phyloP scores from a whole-genome alignment of 37 sponge, comb jelly and placozoan species.

The Agelas oroides region DNA sequence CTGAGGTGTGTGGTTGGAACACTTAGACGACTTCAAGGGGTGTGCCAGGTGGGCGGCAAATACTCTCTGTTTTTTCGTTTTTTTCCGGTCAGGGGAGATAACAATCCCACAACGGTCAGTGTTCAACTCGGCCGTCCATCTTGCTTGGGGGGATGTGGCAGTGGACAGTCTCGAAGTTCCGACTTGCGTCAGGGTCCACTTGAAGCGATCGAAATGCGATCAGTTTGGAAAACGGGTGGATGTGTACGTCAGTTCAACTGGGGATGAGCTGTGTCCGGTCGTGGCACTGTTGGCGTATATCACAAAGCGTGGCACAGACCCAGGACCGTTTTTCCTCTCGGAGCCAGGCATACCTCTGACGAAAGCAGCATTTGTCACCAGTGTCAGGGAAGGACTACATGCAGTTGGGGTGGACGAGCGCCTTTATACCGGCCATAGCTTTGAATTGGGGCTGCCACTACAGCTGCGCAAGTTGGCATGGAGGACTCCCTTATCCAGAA shows the following conservation, averaged over 20 bases:
- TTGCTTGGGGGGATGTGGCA: slow-evolving; percentile 10
- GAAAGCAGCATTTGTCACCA: no score
- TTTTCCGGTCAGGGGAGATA: slow-evolving; percentile 52
- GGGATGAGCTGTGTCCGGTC: slow-evolving; percentile 34
- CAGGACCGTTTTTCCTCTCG: slow-evolving; percentile 9
- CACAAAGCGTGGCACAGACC: background rate
- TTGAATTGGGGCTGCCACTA: no score
- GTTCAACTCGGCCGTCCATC: slow-evolving; percentile 5
- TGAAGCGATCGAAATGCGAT: slow-evolving; percentile 52
- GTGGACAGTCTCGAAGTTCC: background rate
- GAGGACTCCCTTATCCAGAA: no score
- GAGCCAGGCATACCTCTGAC: no score
- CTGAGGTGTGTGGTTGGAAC: no score
- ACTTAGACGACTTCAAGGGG: no score
- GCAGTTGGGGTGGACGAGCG: no score
- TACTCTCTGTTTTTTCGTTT: slow-evolving; percentile 34
- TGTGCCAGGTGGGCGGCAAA: slow-evolving; percentile 31
- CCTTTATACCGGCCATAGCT: no score
- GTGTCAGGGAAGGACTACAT: no score
- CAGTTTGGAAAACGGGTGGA: slow-evolving; percentile 51
- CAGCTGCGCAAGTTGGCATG: no score
- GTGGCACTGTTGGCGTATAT: slow-evolving; percentile 27
- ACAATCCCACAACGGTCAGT: background rate
- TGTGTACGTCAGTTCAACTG: slow-evolving; percentile 22
- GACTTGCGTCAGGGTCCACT: background rate